phyloP scores from a whole-genome alignment of 2,888 invertebrate genomes.

The Doris montereyensis region DNA sequence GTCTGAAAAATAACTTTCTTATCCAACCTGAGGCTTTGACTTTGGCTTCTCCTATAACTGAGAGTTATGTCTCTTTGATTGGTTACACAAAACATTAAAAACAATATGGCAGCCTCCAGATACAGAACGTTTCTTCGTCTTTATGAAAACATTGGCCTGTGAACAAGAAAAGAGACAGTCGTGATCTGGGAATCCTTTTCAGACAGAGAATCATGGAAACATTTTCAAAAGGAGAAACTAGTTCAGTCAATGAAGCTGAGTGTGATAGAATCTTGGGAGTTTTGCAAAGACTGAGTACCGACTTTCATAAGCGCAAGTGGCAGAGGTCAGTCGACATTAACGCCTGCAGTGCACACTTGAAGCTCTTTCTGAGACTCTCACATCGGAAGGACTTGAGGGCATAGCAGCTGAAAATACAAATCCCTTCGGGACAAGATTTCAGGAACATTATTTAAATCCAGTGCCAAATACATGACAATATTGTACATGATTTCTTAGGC shows the following conservation, averaged over 20 bases:
- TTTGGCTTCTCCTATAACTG: too few relatives aligned
- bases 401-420: too few relatives aligned
- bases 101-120: background rate
- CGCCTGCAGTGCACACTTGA: background rate
- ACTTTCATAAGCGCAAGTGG: background rate
- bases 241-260: background rate
- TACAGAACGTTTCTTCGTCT: background rate
- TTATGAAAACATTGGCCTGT: background rate
- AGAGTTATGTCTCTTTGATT: too few relatives aligned
- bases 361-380: too few relatives aligned
- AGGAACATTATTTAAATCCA: too few relatives aligned
- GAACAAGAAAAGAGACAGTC: background rate
- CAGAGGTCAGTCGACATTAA: background rate
- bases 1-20: too few relatives aligned
- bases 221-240: background rate
- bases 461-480: too few relatives aligned
- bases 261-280: background rate
- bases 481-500: too few relatives aligned
- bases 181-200: background rate
- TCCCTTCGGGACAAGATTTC: too few relatives aligned
- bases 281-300: background rate
- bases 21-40: too few relatives aligned
- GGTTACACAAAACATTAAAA: background rate
- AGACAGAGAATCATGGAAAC: background rate
- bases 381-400: too few relatives aligned